phyloP scores from a whole-genome alignment of 2,797 vertebrate species.

The Lagodon rhomboides region DNA sequence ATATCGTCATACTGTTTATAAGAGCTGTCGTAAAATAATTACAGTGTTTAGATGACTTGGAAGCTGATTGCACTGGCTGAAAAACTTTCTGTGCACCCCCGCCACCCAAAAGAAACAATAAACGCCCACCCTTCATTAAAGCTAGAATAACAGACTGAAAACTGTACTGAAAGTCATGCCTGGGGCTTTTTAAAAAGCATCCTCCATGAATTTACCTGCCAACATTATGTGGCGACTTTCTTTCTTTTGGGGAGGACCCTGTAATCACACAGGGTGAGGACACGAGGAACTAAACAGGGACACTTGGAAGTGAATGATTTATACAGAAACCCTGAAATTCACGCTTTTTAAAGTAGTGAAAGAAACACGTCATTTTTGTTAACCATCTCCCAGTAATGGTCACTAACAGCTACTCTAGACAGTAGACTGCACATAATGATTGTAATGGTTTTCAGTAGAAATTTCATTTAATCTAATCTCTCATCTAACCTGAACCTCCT shows the following conservation, averaged over 20 bases:
- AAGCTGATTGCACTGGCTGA: constrained; percentile 32
- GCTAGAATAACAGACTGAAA: constrained; percentile 25
- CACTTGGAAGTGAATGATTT: background rate
- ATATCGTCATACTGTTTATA: constrained; percentile 42
- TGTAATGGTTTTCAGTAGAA: background rate
- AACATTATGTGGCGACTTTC: constrained; percentile 28
- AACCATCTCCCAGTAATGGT: too few relatives aligned
- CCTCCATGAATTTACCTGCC: constrained; percentile 14
- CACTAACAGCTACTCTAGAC: background rate
- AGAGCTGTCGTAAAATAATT: constrained; percentile 62
- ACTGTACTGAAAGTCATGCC: constrained; percentile 12
- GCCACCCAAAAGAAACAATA: constrained; percentile 26
- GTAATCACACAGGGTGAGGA: constrained; percentile 18
- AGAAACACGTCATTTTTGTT: background rate
- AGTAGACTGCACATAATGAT: background rate
- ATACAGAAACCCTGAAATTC: background rate
- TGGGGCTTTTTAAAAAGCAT: background rate
- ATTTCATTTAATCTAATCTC: background rate
- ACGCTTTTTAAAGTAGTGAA: background rate
- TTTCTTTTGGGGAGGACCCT: background rate
- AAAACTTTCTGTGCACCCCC: constrained; percentile 13
- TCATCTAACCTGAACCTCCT: background rate
- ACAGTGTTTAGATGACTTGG: constrained; percentile 52
- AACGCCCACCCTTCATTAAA: constrained; percentile 14
- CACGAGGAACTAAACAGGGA: background rate